Percentiles rank a stretch among this genome's conserved stretches.
These are phyloP conservation scores for Drosophila santomea DNA, from an alignment of 1,140 invertebrate species.

Conservation along the genomic window DNA sequence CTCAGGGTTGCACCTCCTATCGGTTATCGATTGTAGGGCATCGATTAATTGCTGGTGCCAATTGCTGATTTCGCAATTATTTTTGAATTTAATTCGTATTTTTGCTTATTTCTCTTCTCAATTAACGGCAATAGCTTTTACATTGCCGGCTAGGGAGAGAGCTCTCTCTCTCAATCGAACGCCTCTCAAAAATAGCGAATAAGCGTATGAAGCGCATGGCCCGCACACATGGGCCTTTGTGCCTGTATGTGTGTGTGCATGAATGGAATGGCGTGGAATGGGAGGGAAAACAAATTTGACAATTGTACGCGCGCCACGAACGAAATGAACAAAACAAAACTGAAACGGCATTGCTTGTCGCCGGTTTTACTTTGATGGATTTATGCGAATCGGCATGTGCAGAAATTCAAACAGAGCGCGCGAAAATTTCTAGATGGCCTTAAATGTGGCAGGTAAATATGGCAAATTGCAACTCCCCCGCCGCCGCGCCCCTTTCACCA, in stretches of 20 bases:
- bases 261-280: slow-evolving; percentile 63
- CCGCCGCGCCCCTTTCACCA: slow-evolving; percentile 18
- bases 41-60: not conserved
- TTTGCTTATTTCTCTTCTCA: not conserved
- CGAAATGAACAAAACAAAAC: slow-evolving; percentile 82
- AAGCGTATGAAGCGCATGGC: slow-evolving; percentile 64
- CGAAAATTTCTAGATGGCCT: slow-evolving; percentile 33
- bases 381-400: slow-evolving; percentile 57
- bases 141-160: slow-evolving; percentile 17
- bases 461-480: slow-evolving; percentile 38
- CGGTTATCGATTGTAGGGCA: slow-evolving; percentile 57
- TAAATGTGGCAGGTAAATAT: slow-evolving; percentile 18
- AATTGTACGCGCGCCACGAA: slow-evolving; percentile 82
- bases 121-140: not conserved
- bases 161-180: slow-evolving; percentile 41
- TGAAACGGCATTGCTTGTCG: slow-evolving; percentile 79
- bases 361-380: slow-evolving; percentile 72
- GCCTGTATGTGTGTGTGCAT: slow-evolving; percentile 49
- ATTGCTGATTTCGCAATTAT: slow-evolving; percentile 5
- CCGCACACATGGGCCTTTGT: slow-evolving; percentile 32
- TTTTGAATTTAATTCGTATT: not conserved
- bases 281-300: slow-evolving; percentile 80
- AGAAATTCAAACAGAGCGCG: slow-evolving; percentile 64
- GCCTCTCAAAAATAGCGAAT: slow-evolving; percentile 73
- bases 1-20: slow-evolving; percentile 61